Evolutionary conservation across 2,797 vertebrate species (phyloP).

Genomic region (Amblyraja radiata): DNA sequence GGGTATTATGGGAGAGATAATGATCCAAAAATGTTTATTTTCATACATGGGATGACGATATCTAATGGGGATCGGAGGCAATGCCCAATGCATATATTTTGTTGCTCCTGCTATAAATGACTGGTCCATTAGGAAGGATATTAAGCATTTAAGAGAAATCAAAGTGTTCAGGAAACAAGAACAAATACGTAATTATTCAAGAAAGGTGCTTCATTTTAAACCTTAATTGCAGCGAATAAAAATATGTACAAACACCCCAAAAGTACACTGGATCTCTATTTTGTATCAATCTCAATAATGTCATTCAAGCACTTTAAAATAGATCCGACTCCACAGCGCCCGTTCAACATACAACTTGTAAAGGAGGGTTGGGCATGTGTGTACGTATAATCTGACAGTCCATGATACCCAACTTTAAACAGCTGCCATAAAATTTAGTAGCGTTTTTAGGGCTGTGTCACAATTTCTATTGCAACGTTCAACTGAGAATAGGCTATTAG

Average conservation of each 20-base stretch:
- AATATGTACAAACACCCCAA: neutral
- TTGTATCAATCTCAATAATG: neutral
- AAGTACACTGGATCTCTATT: too few relatives aligned
- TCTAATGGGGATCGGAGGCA: neutral
- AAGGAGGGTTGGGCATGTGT: neutral
- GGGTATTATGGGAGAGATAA: neutral
- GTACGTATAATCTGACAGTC: neutral
- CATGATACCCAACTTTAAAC: neutral
- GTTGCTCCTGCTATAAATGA: neutral
- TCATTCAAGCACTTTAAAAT: neutral
- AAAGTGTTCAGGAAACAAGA: neutral
- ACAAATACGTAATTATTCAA: neutral
- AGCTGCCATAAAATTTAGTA: neutral
- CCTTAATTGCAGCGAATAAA: neutral
- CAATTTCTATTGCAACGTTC: conserved; percentile 20
- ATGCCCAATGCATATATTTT: conserved; percentile 5
- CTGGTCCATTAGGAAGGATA: neutral
- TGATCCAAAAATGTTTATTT: neutral
- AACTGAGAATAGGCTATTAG: conserved; percentile 10
- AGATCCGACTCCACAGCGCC: neutral
- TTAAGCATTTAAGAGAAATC: neutral
- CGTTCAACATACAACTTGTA: neutral
- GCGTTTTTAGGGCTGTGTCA: neutral
- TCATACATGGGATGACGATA: neutral
- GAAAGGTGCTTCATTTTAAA: neutral